Conservation (phyloP, 2,113 vertebrate genomes). For the Centropristis striata region DNA sequence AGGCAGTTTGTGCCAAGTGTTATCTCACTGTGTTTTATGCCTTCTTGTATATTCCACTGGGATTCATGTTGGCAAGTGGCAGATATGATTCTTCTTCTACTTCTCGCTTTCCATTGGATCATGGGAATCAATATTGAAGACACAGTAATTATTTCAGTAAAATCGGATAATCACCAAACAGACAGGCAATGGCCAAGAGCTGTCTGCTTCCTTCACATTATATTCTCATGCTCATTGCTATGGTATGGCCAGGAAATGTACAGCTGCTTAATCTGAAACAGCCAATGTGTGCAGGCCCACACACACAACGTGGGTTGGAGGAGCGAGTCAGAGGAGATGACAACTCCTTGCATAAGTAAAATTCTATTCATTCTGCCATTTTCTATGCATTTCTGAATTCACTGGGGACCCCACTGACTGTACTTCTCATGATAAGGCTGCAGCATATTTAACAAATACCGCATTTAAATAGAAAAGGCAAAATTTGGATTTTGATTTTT, state of each 20-base stretch:
- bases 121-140: slow-evolving; percentile 14
- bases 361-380: slow-evolving; percentile 8
- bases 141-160: not conserved
- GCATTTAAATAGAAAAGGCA: not conserved
- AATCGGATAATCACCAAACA: slow-evolving; percentile 19
- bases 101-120: slow-evolving; percentile 12
- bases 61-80: slow-evolving; percentile 13
- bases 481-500: not conserved
- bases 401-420: not conserved
- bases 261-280: slow-evolving; percentile 21
- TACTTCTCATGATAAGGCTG: not conserved
- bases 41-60: slow-evolving; percentile 13
- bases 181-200: not conserved
- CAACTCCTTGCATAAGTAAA: slow-evolving; percentile 8
- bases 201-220: slow-evolving; percentile 6
- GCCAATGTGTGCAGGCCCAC: slow-evolving; percentile 32
- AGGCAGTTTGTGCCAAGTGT: not conserved
- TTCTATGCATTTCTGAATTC: not conserved
- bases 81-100: slow-evolving; percentile 8
- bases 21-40: not conserved
- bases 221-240: slow-evolving; percentile 1
- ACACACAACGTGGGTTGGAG: slow-evolving; percentile 52
- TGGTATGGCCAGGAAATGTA: not conserved
- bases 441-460: not conserved
- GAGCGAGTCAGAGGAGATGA: slow-evolving; percentile 45